Evolutionary conservation across 1,140 invertebrate species (phyloP), one percentile per base, ranked within the genome.

Genomic region (Nephila pilipes): DNA sequence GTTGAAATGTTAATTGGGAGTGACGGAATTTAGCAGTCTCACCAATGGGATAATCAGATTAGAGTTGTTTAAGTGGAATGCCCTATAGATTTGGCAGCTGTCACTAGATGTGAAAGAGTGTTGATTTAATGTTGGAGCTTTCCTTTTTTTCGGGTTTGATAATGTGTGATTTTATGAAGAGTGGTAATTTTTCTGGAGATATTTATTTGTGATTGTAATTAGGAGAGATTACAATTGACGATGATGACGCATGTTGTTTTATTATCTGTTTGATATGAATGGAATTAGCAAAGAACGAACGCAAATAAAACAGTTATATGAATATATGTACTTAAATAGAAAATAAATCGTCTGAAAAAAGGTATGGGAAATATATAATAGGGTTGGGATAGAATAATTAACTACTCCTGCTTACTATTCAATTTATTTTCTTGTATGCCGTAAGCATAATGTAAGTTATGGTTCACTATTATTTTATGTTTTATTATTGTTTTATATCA

Each of bases 1-100:
- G 38, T 25, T 46, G 80, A 83, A 54, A 83, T 83, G 80, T n/a
- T 54, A 83, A 83, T 55, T 83, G 80, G 38, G 2, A 83, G 38
- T 54, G 80, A 83, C 18, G 38, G 14, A 14, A 54, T 83, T 83
- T 54, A n/a, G 38, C 80, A 83, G 10, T 54, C 46, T 55, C 22
- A 29, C 46, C 38, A n/a, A 46, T 55, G 20, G 38, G 22, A 54
- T 83, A 83, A 83, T 83, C 80, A 83, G 38, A 83, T 83, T 83
- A 83, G 54, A 69, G 65, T 32, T 29, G 65, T 69, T 69, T 69
- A 69, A 32, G 65, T 69, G 65, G 65, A 69, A 29, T 69, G 65
- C 65, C 65, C 65, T 16, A 4, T 69, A 69, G 65, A 4, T 69
- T 69, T 69, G 65, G 65, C 65, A 69, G 25, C 65, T 69, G 65